Base-by-base conservation (phyloP, 2,888 invertebrate genomes). In the Sarcophaga subvicina region DNA sequence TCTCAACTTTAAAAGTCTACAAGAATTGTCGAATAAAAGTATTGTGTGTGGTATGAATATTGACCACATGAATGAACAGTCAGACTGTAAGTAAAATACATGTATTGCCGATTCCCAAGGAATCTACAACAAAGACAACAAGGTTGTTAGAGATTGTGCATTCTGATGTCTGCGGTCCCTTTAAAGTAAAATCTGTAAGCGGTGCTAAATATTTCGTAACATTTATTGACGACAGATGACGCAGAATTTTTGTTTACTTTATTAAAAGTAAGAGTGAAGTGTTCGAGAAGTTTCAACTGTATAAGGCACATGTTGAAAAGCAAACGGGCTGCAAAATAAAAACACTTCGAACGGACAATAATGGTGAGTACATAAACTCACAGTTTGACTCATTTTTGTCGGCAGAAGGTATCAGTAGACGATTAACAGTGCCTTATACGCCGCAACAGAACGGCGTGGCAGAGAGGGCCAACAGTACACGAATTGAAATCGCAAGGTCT, bases 91-190 rank as follows among this genome's bases (percentile, higher is more conserved):
- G 27, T 27, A 27, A 27, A 27, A 27, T 27, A 27, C 27, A 27
- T 75, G 75, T 75, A 62, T 64, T 75, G 8, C 1, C 75, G 27
- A 4, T 63, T 25, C 70, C 3, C 79, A 80, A 77, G 27, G 27
- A 27, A 27, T 27, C 27, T 27, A 27, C 27, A 27, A 72, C 64
- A 10, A n/a, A 70, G n/a, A n/a, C n/a, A n/a, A n/a, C n/a, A n/a
- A n/a, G n/a, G 11, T n/a, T 78, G 5, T 69, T 78, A 20, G 70
- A 78, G 11, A n/a, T 78, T 14, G 69, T 78, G 3, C 78, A 70
- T 45, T 60, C 80, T 11, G 83, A 87, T 37, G 77, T 83, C 20
- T 87, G 86, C 20, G 86, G n/a, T 2, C 84, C 84, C 0, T 78
- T 87, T 5, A 80, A 73, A 20, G 49, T 63, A 4, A 69, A 20